A percentile compares a stretch with the other conserved stretches of the same genome.
Conservation (phyloP, 2,113 vertebrate species). For the Rattus norvegicus region GRCr8 NC_086020.1:161572001-161572500, state of each 20-base stretch:
- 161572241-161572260: no score
- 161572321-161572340: neutral
- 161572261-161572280: no score
- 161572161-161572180: neutral
- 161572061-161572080: neutral
- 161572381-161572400: no score
- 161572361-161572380: no score
- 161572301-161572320: neutral
- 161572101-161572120: neutral
- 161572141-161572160: neutral
- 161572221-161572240: no score
- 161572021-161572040: accelerated
- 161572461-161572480: no score
- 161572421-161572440: no score
- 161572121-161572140: neutral
- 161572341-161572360: neutral
- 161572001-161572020: accelerated
- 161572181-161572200: neutral
- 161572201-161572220: neutral
- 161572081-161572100: neutral
- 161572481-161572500: no score
- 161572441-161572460: no score
- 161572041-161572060: no score
- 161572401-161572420: no score
- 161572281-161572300: neutral